Evolutionary conservation across 2,888 invertebrate species (phyloP).

Genomic region (Dasypolia templi): DNA sequence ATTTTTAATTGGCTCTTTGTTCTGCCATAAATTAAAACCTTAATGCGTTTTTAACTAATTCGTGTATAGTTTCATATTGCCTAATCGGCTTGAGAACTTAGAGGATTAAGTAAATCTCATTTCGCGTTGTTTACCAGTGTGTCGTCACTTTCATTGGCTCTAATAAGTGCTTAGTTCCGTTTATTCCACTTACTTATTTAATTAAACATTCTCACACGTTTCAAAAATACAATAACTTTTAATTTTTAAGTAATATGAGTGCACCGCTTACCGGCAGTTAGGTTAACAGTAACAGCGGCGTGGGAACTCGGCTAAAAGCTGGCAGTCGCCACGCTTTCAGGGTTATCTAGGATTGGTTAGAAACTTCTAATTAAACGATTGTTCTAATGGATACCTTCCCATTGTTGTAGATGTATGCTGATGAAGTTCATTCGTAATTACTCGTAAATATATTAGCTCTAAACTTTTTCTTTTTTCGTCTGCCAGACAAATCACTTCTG

Average conservation of each 20-base stretch:
- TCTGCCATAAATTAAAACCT: constrained; percentile 34
- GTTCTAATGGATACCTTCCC: not conserved
- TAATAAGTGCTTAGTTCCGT: constrained; percentile 80
- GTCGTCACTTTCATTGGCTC: constrained; percentile 83
- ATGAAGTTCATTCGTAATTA: not conserved
- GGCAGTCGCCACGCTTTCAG: constrained; percentile 70
- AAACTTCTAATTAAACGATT: not conserved
- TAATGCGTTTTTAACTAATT: constrained; percentile 44
- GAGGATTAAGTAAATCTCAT: constrained; percentile 74
- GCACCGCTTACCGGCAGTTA: constrained; percentile 87
- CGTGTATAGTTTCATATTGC: constrained; percentile 44
- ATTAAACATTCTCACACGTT: constrained; percentile 90
- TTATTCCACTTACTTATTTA: constrained; percentile 88
- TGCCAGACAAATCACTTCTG: not conserved
- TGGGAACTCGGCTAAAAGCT: constrained; percentile 87
- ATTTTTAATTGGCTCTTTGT: constrained; percentile 29
- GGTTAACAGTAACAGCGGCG: constrained; percentile 87
- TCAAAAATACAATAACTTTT: constrained; percentile 88
- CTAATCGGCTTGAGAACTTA: constrained; percentile 78
- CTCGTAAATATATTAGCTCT: not conserved
- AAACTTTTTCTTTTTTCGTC: too few species aligned
- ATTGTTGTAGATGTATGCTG: not conserved
- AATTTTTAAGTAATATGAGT: constrained; percentile 88
- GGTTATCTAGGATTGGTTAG: constrained; percentile 49
- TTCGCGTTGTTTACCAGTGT: constrained; percentile 69